phyloP scores from a whole-genome alignment of 2,888 invertebrate genomes.

The Lathronympha strigana region DNA sequence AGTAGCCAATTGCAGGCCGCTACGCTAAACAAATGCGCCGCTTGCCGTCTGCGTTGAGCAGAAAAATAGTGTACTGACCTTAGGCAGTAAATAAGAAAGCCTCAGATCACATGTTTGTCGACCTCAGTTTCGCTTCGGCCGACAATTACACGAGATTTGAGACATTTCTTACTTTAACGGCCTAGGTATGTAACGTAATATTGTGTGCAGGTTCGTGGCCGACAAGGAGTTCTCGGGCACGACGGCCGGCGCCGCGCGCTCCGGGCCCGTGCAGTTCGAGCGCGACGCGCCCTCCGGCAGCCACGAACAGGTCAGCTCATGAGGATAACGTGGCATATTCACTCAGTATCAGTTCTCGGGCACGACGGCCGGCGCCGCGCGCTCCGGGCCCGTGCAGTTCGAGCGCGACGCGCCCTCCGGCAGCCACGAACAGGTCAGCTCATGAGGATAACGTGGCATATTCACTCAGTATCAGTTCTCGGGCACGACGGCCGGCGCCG shows the following conservation, averaged over 20 bases:
- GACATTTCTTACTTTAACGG: no score
- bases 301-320: slow-evolving; percentile 57
- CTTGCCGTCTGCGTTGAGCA: no score
- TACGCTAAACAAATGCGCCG: no score
- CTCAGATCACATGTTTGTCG: no score
- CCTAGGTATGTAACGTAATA: background rate
- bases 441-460: fast-evolving
- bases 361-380: slow-evolving; percentile 87
- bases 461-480: slow-evolving; percentile 90
- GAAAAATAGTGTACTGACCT: no score
- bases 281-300: slow-evolving; percentile 82
- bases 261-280: slow-evolving; percentile 98
- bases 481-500: slow-evolving; percentile 89
- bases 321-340: fast-evolving
- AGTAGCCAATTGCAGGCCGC: no score
- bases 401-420: slow-evolving; percentile 87
- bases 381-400: slow-evolving; percentile 98
- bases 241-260: slow-evolving; percentile 87
- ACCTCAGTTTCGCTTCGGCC: no score
- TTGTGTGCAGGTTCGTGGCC: slow-evolving; percentile 93
- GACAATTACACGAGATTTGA: no score
- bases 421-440: slow-evolving; percentile 59
- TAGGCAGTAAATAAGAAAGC: no score
- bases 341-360: slow-evolving; percentile 95
- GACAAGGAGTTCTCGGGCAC: slow-evolving; percentile 98